Percentiles rank a stretch among this genome's conserved stretches.
phyloP scores from a whole-genome alignment of 2,113 vertebrate species.

The Passerina amoena region DNA sequence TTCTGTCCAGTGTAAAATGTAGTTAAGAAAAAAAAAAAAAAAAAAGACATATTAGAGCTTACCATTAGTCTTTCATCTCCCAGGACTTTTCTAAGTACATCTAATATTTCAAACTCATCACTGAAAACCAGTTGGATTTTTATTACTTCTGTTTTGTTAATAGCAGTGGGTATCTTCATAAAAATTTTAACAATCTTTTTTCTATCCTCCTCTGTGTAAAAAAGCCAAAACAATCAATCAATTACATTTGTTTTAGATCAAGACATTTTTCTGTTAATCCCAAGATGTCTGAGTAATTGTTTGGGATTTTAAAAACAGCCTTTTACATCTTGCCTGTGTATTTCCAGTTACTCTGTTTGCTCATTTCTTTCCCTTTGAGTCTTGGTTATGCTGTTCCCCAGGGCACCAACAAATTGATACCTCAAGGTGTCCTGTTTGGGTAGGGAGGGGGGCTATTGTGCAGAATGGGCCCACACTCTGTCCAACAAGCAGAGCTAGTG shows the following conservation, averaged over 20 bases:
- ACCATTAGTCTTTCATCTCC: constrained; percentile 68
- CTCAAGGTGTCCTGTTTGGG: neutral
- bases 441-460: too few relatives aligned
- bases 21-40: neutral
- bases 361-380: neutral
- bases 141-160: constrained; percentile 68
- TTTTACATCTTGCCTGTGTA: neutral
- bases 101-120: constrained; percentile 62
- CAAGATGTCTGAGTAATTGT: neutral
- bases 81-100: constrained; percentile 67
- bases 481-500: neutral
- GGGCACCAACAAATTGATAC: neutral
- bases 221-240: neutral
- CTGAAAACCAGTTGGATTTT: constrained; percentile 81
- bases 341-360: neutral
- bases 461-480: rapidly evolving
- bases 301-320: neutral
- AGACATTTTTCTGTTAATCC: neutral
- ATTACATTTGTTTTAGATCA: neutral
- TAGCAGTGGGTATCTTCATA: constrained; percentile 65
- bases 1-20: neutral
- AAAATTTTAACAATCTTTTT: constrained; percentile 69
- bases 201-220: constrained; percentile 46
- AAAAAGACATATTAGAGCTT: neutral
- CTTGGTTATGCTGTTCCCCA: neutral